Percentiles rank a stretch among this genome's conserved stretches.
These are phyloP conservation scores for Cremastobaeus sp. DNA, from an alignment of 2,888 invertebrate genomes.

Conservation along the genomic window DNA sequence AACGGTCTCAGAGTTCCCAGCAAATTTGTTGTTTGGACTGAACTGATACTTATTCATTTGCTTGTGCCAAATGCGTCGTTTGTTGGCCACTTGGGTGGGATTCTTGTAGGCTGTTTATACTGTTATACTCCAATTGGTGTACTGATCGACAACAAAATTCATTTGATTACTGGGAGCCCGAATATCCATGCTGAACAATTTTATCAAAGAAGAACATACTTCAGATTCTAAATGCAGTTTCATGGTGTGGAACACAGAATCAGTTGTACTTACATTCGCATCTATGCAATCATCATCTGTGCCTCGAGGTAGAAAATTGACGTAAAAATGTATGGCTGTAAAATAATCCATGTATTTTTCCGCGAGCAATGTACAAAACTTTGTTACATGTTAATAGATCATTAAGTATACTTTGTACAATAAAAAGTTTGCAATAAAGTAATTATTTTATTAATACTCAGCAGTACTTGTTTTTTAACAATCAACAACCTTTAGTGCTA, in stretches of 20 bases:
- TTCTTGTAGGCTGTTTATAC: constrained; percentile 81
- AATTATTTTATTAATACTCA: constrained; percentile 33
- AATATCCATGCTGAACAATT: constrained; percentile 75
- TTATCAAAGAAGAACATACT: constrained; percentile 72
- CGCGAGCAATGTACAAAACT: constrained; percentile 3
- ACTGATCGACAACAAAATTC: constrained; percentile 73
- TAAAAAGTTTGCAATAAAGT: constrained; percentile 27
- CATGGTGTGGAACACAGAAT: no score
- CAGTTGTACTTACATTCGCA: no score
- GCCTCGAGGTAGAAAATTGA: no score
- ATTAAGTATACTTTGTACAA: constrained; percentile 5
- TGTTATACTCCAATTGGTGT: constrained; percentile 78
- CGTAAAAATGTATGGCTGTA: background rate
- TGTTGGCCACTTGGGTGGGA: constrained; percentile 83
- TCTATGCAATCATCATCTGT: no score
- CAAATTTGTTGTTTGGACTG: constrained; percentile 81
- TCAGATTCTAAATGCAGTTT: no score
- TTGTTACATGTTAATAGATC: constrained; percentile 11
- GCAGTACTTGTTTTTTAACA: constrained; percentile 8
- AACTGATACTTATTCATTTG: constrained; percentile 82
- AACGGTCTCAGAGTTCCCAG: constrained; percentile 79
- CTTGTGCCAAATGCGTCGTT: constrained; percentile 83
- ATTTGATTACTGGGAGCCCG: constrained; percentile 73
- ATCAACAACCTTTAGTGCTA: no score
- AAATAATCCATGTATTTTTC: constrained; percentile 7